phyloP scores from a whole-genome alignment of 2,113 vertebrate genomes.

The Tetrao urogallus region DNA sequence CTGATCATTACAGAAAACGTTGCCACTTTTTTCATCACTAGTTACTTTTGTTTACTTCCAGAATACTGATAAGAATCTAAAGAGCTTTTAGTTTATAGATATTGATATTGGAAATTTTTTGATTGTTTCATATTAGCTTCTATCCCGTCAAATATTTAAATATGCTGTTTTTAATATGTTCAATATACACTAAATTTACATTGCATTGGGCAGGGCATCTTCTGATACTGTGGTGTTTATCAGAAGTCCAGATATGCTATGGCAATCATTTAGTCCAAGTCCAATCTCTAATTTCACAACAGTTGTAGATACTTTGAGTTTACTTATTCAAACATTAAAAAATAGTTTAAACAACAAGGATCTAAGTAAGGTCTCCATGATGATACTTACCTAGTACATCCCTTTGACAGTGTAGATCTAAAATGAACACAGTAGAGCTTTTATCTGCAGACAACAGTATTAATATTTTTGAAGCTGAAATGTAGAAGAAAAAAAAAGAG shows the following conservation, averaged over 20 bases:
- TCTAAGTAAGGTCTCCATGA: background rate
- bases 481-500: background rate
- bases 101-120: background rate
- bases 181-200: background rate
- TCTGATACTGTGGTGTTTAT: background rate
- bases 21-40: background rate
- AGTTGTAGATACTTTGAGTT: background rate
- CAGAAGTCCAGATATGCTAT: background rate
- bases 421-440: background rate
- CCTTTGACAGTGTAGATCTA: background rate
- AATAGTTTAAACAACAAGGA: background rate
- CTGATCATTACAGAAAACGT: background rate
- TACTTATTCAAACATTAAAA: background rate
- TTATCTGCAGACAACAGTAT: background rate
- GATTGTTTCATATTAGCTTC: background rate
- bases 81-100: background rate
- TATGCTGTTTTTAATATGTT: background rate
- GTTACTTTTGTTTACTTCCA: background rate
- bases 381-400: background rate
- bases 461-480: background rate
- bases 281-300: background rate
- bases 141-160: background rate
- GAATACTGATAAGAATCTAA: background rate
- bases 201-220: background rate
- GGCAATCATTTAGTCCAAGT: background rate